Base-by-base conservation (phyloP, 1,140 invertebrate genomes). In the Papilio aristodemus region DNA sequence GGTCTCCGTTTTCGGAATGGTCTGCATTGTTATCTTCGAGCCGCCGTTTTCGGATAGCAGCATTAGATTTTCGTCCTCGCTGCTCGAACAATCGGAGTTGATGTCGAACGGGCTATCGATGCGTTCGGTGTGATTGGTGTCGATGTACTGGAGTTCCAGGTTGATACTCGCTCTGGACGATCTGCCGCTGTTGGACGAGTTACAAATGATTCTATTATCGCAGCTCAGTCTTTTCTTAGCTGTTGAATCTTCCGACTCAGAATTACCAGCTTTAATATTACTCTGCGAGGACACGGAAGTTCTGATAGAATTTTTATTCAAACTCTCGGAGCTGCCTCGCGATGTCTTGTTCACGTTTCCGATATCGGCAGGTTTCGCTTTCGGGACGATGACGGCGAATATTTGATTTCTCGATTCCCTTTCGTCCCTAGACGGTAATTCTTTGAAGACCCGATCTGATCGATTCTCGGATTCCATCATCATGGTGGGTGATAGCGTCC, bases 61-160 rank as follows among this genome's bases (percentile, higher is more conserved):
- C 81, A 92, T 83, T n/a, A 92, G 70, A 64, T 92, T 89, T 60
- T 92, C 91, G 50, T 92, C 91, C 75, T 92, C 91, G 17, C 89
- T 91, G 54, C 90, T 91, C 0, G 91, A 92, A 50, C 90, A 92
- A 69, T 92, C 89, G 0, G 89, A 90, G 62, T 90, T 86, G 0
- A 88, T 0, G 43, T 90, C 89, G 67, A 84, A 91, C 0, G 87
- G 83, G 14, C 82, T 85, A 32, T 86, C 82, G 14, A 71, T 71
- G 0, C 76, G 79, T 17, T 83, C 84, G 1, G 72, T 71, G 64
- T 77, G 74, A 37, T 77, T 76, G 2, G 77, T 85, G 27, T 83
- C 82, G 5, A 91, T 84, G 68, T 88, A 89, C 43, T 90, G 86
- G 0, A 91, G 69, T 75, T 91, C 89, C n/a, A 90, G 71, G 22